Evolutionary conservation across 2,888 invertebrate species (phyloP).

Genomic region (Drosophila borealis): DNA sequence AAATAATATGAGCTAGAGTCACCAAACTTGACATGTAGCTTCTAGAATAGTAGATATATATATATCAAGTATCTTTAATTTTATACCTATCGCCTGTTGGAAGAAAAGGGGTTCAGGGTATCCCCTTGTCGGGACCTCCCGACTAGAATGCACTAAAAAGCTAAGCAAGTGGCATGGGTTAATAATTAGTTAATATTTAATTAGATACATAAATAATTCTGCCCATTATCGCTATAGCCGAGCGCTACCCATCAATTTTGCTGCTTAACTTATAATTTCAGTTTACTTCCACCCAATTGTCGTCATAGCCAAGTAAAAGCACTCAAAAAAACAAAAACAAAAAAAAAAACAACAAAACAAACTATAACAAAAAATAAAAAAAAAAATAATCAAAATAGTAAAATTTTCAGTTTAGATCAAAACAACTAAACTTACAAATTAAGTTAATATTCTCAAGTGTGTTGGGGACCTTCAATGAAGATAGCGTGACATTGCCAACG

Average conservation of each 20-base stretch:
- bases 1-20: too few relatives aligned
- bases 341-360: neutral
- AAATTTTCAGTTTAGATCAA: neutral
- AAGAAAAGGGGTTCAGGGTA: too few relatives aligned
- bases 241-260: neutral
- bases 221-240: neutral
- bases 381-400: neutral
- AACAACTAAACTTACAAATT: constrained; percentile 2
- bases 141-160: neutral
- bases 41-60: too few relatives aligned
- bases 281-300: neutral
- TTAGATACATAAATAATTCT: neutral
- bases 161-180: neutral
- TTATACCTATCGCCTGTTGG: too few relatives aligned
- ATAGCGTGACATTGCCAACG: constrained; percentile 14
- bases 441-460: neutral
- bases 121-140: too few relatives aligned
- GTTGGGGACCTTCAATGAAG: neutral
- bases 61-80: too few relatives aligned
- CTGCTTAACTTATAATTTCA: neutral
- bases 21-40: too few relatives aligned
- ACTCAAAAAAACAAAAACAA: neutral
- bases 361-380: neutral
- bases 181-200: neutral
- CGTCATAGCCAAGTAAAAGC: neutral